Conservation (phyloP, 2,797 vertebrate genomes). For the Acrossocheilus fasciatus region DNA sequence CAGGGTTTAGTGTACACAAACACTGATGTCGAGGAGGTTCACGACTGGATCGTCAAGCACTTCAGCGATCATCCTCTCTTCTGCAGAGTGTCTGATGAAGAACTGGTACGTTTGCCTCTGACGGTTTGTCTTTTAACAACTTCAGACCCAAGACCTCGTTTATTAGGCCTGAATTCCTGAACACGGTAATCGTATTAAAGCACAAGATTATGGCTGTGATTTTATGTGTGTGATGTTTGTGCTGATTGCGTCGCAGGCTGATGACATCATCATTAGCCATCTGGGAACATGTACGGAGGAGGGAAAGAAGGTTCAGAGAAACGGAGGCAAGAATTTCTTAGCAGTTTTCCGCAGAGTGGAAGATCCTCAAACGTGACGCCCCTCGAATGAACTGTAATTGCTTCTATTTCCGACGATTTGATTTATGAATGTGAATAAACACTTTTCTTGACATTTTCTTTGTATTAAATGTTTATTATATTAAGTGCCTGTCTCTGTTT, state of each 20-base stretch:
- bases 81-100: slow-evolving; percentile 78
- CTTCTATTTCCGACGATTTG: not conserved
- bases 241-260: slow-evolving; percentile 70
- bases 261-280: slow-evolving; percentile 82
- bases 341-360: slow-evolving; percentile 87
- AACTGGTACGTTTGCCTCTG: slow-evolving; percentile 80
- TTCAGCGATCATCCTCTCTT: slow-evolving; percentile 90
- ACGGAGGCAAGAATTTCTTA: slow-evolving; percentile 87
- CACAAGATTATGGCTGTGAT: not conserved
- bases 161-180: not conserved
- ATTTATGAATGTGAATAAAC: not conserved
- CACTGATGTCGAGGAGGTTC: slow-evolving; percentile 91
- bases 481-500: not conserved
- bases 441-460: not conserved
- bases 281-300: slow-evolving; percentile 90
- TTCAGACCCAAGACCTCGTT: not conserved
- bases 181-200: not conserved
- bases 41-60: slow-evolving; percentile 91
- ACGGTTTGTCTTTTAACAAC: not conserved
- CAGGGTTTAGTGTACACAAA: slow-evolving; percentile 93
- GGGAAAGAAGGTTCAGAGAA: slow-evolving; percentile 91
- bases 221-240: not conserved
- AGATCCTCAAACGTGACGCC: slow-evolving; percentile 64
- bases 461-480: not conserved
- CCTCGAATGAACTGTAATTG: not conserved